These are phyloP conservation scores for Acleris holmiana DNA, from an alignment of 2,888 invertebrate genomes.

Conservation along the genomic window DNA sequence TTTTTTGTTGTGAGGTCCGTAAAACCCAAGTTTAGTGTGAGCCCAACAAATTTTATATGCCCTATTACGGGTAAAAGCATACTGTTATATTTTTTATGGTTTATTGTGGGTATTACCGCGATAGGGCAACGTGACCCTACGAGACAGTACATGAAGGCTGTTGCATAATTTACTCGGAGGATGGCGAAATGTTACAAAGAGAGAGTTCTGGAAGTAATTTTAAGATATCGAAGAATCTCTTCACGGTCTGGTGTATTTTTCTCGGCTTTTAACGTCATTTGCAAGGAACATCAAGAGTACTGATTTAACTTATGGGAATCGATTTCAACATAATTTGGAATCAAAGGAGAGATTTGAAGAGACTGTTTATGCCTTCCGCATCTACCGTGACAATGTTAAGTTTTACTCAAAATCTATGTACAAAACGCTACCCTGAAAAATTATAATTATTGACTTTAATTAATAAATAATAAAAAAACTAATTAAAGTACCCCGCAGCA, in stretches of 20 bases:
- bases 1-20: conserved; percentile 34
- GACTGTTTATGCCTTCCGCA: no score
- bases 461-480: no score
- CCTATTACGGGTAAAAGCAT: conserved; percentile 48
- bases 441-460: no score
- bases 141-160: conserved; percentile 32
- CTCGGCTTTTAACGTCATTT: no score
- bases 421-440: neutral
- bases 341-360: no score
- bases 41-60: conserved; percentile 50
- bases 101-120: conserved; percentile 46
- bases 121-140: conserved; percentile 33
- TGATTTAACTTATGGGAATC: no score
- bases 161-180: conserved; percentile 35
- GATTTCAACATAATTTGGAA: no score
- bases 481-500: no score
- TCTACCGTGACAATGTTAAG: no score
- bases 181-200: conserved; percentile 11
- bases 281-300: no score
- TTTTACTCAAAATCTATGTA: no score
- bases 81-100: conserved; percentile 52
- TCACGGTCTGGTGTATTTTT: no score
- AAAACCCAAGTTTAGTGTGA: conserved; percentile 46
- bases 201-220: neutral
- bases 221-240: neutral